A percentile compares a stretch with the other conserved stretches of the same genome.
Evolutionary conservation across 2,113 vertebrate genomes (phyloP).

Genomic region (Morone saxatilis): DNA sequence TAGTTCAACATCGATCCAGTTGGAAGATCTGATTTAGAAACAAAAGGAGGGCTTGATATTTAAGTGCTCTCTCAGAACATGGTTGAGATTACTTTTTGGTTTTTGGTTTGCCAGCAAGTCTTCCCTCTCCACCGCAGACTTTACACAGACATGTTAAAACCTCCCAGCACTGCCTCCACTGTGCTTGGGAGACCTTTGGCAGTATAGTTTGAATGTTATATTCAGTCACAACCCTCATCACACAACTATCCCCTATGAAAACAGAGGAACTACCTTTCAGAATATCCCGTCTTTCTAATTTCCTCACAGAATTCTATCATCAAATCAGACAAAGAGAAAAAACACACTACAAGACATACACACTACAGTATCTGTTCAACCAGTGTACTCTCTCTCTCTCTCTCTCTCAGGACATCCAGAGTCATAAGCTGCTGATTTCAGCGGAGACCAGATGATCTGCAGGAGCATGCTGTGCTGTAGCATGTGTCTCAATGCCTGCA

Average conservation of each 20-base stretch:
- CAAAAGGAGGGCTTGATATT: neutral
- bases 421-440: conserved; percentile 10
- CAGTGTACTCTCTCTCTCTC: neutral
- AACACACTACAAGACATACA: neutral
- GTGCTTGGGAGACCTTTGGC: neutral
- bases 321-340: neutral
- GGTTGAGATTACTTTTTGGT: neutral
- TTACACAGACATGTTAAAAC: neutral
- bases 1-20: neutral
- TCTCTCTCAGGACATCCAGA: neutral
- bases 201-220: neutral
- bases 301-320: neutral
- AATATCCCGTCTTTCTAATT: neutral
- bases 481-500: neutral
- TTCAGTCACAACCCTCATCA: neutral
- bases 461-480: neutral
- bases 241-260: neutral
- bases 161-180: neutral
- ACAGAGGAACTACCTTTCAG: neutral
- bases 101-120: neutral
- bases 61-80: neutral
- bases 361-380: neutral
- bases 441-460: neutral
- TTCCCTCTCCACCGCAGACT: neutral
- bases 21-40: neutral